These are phyloP conservation scores for Chrysotoxum bicinctum DNA, from an alignment of 2,888 invertebrate genomes.

Conservation along the genomic window DNA sequence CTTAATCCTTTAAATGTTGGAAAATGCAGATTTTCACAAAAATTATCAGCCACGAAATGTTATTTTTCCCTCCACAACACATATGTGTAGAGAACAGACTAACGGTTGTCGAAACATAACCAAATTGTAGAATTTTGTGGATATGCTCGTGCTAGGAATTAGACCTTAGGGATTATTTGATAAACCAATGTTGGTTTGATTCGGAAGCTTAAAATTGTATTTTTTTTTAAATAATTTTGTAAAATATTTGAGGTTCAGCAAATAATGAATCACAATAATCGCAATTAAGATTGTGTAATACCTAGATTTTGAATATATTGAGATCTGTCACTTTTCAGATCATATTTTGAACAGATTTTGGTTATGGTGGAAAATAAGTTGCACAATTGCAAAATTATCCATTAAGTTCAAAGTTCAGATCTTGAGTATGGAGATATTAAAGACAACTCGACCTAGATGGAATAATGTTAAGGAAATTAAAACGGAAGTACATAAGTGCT, in stretches of 20 bases:
- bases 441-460: too few relatives aligned
- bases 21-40: neutral
- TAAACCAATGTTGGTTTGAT: neutral
- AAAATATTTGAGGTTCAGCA: neutral
- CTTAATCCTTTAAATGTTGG: neutral
- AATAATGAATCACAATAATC: neutral
- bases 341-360: too few relatives aligned
- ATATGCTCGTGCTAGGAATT: constrained; percentile 1
- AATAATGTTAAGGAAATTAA: too few relatives aligned
- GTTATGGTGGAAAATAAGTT: too few relatives aligned
- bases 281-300: too few relatives aligned
- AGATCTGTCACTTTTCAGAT: too few relatives aligned
- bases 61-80: neutral
- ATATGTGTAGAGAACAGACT: neutral
- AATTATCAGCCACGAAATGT: neutral
- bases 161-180: neutral
- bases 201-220: neutral
- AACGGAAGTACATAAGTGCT: too few relatives aligned
- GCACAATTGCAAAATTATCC: too few relatives aligned
- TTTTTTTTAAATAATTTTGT: neutral
- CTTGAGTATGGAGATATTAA: too few relatives aligned
- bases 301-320: too few relatives aligned
- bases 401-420: too few relatives aligned
- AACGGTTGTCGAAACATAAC: neutral
- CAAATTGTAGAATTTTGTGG: neutral